phyloP scores from a whole-genome alignment of 2,113 vertebrate genomes.

The Oostethus manadensis region DNA sequence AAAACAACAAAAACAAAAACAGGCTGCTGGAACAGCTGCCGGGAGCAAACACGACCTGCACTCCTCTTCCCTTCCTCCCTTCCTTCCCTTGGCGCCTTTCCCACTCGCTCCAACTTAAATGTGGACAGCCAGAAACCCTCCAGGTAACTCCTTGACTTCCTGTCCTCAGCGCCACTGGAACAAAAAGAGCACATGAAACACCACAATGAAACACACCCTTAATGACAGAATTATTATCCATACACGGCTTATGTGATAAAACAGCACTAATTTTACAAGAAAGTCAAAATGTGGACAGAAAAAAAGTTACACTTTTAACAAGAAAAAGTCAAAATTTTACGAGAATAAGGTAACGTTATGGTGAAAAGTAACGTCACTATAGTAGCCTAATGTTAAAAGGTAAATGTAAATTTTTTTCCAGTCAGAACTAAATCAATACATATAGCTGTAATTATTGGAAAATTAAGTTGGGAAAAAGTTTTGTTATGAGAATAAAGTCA shows the following conservation, averaged over 20 bases:
- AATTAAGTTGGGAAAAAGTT: too few species aligned
- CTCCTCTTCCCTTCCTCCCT: conserved; percentile 38
- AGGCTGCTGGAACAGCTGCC: conserved; percentile 69
- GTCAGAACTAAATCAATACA: too few species aligned
- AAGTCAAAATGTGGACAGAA: too few species aligned
- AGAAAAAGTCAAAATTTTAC: too few species aligned
- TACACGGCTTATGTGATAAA: background rate
- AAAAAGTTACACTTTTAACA: too few species aligned
- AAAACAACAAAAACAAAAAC: conserved; percentile 48
- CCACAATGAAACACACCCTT: background rate
- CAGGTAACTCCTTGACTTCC: conserved; percentile 65
- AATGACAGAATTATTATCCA: background rate
- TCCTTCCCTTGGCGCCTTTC: conserved; percentile 39
- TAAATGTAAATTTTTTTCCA: too few species aligned
- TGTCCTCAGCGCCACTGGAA: conserved; percentile 57
- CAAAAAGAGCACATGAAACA: conserved; percentile 6
- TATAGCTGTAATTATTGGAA: too few species aligned
- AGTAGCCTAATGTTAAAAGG: too few species aligned
- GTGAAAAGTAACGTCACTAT: too few species aligned
- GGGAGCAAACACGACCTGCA: conserved; percentile 61
- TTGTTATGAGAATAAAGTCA: too few species aligned
- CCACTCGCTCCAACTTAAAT: conserved; percentile 61
- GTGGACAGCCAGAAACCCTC: conserved; percentile 67
- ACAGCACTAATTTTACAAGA: too few species aligned
- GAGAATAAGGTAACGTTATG: too few species aligned